A percentile compares a stretch with the other conserved stretches of the same genome.
These are phyloP conservation scores for Pachyramphus minor DNA, from an alignment of 2,113 vertebrate genomes.

Conservation along the genomic window DNA sequence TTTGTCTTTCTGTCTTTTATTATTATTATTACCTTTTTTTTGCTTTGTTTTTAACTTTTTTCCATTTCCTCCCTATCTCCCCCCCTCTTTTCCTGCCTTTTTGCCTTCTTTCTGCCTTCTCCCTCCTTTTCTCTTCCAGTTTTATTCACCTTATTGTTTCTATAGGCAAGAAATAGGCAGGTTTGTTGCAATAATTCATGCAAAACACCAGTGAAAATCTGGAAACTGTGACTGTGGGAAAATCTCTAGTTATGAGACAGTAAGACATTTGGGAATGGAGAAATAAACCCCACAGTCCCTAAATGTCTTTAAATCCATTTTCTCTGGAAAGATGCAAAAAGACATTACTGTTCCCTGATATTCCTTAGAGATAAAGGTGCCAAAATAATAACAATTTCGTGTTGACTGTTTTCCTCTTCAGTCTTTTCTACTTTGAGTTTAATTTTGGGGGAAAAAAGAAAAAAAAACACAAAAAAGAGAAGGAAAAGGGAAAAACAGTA, in stretches of 20 bases:
- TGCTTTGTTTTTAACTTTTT: fast-evolving
- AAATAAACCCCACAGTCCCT: not conserved
- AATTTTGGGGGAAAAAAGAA: not conserved
- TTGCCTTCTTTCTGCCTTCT: no score
- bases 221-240: not conserved
- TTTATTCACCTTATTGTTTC: not conserved
- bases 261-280: not conserved
- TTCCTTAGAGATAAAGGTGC: not conserved
- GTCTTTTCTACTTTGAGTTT: not conserved
- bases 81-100: not conserved
- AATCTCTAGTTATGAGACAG: not conserved
- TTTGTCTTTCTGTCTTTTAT: not conserved
- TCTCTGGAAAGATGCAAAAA: not conserved
- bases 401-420: not conserved
- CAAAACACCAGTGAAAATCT: not conserved
- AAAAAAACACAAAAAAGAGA: not conserved
- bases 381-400: not conserved
- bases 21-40: not conserved
- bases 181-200: not conserved
- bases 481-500: not conserved
- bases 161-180: not conserved
- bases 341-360: not conserved
- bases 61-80: no score
- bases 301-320: not conserved
- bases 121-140: not conserved